phyloP scores from a whole-genome alignment of 2,113 vertebrate genomes.

The Amblyornis subalaris region DNA sequence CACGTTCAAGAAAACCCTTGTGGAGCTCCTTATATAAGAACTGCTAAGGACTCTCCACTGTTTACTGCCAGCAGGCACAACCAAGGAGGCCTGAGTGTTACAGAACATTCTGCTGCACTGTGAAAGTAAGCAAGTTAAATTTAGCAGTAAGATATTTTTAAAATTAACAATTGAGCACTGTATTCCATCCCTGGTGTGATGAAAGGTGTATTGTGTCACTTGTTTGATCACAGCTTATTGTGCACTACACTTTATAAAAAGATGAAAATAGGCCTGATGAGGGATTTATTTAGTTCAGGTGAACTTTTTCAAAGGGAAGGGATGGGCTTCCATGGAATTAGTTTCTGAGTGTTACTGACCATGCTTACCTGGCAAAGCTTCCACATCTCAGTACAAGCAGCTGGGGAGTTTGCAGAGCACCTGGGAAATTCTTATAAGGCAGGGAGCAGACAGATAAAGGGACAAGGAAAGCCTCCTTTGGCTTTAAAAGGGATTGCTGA shows the following conservation, averaged over 20 bases:
- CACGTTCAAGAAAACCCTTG: not conserved
- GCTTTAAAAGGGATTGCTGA: not conserved
- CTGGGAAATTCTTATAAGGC: not conserved
- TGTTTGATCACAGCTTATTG: not conserved
- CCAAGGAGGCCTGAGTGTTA: not conserved
- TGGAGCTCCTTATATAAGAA: not conserved
- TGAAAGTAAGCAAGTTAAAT: not conserved
- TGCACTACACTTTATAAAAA: not conserved
- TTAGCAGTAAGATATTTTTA: not conserved
- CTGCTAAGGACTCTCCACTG: not conserved
- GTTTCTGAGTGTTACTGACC: not conserved
- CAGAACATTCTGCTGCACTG: not conserved
- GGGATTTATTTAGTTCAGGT: not conserved
- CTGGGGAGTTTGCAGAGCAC: not conserved
- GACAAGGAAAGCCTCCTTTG: rapidly evolving
- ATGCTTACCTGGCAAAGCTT: not conserved
- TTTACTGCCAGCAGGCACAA: not conserved
- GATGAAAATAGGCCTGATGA: not conserved
- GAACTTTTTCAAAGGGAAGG: not conserved
- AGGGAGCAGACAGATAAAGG: not conserved
- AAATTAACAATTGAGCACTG: not conserved
- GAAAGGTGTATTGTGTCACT: not conserved
- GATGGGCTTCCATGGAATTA: not conserved
- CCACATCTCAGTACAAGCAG: not conserved
- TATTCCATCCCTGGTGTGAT: not conserved